phyloP scores from a whole-genome alignment of 2,797 vertebrate genomes.

The Neopelma chrysocephalum region DNA sequence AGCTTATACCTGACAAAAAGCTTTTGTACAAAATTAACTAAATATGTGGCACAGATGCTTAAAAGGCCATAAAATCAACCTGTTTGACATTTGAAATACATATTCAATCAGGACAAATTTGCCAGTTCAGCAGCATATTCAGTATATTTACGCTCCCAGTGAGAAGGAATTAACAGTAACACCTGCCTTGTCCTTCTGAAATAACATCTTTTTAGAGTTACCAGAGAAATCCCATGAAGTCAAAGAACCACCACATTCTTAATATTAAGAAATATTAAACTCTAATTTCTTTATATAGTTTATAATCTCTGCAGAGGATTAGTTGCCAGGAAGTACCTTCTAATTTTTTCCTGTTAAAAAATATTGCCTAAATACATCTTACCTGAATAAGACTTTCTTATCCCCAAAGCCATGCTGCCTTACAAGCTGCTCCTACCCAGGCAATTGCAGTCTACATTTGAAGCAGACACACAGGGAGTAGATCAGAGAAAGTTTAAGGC shows the following conservation, averaged over 20 bases:
- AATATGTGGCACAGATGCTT: background rate
- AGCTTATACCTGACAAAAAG: background rate
- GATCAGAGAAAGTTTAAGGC: slow-evolving; percentile 91
- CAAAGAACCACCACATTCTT: background rate
- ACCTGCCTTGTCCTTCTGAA: background rate
- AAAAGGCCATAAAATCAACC: slow-evolving; percentile 1
- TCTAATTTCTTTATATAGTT: background rate
- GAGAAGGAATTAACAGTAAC: background rate
- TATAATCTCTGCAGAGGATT: background rate
- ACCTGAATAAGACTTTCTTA: slow-evolving; percentile 96
- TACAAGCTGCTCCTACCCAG: slow-evolving; percentile 71
- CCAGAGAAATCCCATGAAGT: background rate
- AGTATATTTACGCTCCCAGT: background rate
- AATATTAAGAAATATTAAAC: background rate
- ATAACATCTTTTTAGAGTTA: background rate
- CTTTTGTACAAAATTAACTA: background rate
- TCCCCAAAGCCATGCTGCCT: slow-evolving; percentile 89
- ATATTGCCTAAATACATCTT: slow-evolving; percentile 76
- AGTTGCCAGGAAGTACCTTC: background rate
- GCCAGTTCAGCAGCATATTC: background rate
- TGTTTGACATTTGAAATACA: background rate
- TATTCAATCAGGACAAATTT: background rate
- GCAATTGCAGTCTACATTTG: slow-evolving; percentile 78
- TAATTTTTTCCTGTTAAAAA: slow-evolving; percentile 33
- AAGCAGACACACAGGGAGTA: slow-evolving; percentile 72